Evolutionary conservation across 2,113 vertebrate species (phyloP).

Genomic region (Brachirus orientalis): DNA sequence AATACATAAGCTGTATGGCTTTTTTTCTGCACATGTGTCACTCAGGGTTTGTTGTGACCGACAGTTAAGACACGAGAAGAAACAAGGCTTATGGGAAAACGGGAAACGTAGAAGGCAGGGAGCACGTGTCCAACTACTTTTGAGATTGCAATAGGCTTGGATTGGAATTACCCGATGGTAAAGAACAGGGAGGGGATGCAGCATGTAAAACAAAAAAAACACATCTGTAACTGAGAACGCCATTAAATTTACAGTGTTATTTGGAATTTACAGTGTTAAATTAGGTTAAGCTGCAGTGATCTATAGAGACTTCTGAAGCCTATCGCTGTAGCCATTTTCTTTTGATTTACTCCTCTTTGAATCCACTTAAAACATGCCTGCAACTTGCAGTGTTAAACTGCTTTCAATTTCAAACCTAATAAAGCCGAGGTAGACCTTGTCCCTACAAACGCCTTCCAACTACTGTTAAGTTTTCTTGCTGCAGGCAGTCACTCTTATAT

Average conservation of each 20-base stretch:
- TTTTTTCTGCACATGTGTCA: slow-evolving; percentile 35
- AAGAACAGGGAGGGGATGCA: slow-evolving; percentile 17
- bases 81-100: slow-evolving; percentile 8
- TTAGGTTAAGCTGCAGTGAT: slow-evolving; percentile 54
- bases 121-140: slow-evolving; percentile 47
- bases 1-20: no score
- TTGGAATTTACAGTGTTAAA: slow-evolving; percentile 56
- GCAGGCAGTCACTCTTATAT: no score
- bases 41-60: slow-evolving; percentile 43
- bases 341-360: slow-evolving; percentile 43
- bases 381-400: slow-evolving; percentile 22
- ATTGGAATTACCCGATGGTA: slow-evolving; percentile 26
- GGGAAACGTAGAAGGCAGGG: slow-evolving; percentile 9
- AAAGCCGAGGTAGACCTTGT: not conserved
- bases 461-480: slow-evolving; percentile 5
- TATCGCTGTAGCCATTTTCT: slow-evolving; percentile 30
- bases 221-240: slow-evolving; percentile 51
- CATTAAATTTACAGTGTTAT: slow-evolving; percentile 25
- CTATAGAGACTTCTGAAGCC: slow-evolving; percentile 42
- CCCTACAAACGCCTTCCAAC: slow-evolving; percentile 10
- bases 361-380: slow-evolving; percentile 47
- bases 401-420: slow-evolving; percentile 22
- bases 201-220: slow-evolving; percentile 47
- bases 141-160: slow-evolving; percentile 19
- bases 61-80: slow-evolving; percentile 44